Base-by-base conservation (phyloP, 2,113 vertebrate species). In the Nothobranchius kuhntae region DNA sequence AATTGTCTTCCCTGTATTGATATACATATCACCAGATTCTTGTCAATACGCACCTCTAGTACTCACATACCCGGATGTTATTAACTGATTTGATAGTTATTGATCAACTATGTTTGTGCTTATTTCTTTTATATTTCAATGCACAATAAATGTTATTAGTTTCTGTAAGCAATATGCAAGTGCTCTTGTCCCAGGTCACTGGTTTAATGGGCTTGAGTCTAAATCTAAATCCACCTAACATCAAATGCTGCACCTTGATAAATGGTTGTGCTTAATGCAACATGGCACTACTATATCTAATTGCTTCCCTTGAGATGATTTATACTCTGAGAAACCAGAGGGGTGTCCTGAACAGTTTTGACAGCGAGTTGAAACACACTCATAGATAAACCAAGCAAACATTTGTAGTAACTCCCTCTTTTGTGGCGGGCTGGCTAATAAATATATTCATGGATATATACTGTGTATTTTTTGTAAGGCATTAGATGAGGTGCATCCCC, bases 301-400 rank as follows among this genome's bases (percentile, higher is more conserved):
- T 75, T 59, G 58, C 65, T 53, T 81, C 83, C 79, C 73, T 51
- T 36, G 81, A 82, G 84, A 77, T 71, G 73, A 78, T 69, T 17
- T 48, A 54, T 65, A 69, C 74, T 53, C 62, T 40, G 38, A 40
- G 38, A 40, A 40, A 9, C 6, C 38, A 50, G 26, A 58, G 57
- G 61, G 51, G 47, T 54, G 57, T 12, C 9, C 14, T 35, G 71
- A 61, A 77, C 40, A 54, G 15, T 11, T 68, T 24, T 61, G 64
- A 70, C 76, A 74, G 70, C 74, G 60, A 68, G 62, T 40, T 4
- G 15, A 62, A 21, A 53, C 57, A 30, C 11, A 11, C 11, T 10
- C 36, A 64, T 51, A 74, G 46, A 35, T 63, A 63, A 69, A 68
- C 62, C 1, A 48, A 53, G 36, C 3, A 13, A 73, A 68, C 72